These are phyloP conservation scores for Pollicipes pollicipes DNA, from an alignment of 1,140 invertebrate genomes.

Conservation along the genomic window DNA sequence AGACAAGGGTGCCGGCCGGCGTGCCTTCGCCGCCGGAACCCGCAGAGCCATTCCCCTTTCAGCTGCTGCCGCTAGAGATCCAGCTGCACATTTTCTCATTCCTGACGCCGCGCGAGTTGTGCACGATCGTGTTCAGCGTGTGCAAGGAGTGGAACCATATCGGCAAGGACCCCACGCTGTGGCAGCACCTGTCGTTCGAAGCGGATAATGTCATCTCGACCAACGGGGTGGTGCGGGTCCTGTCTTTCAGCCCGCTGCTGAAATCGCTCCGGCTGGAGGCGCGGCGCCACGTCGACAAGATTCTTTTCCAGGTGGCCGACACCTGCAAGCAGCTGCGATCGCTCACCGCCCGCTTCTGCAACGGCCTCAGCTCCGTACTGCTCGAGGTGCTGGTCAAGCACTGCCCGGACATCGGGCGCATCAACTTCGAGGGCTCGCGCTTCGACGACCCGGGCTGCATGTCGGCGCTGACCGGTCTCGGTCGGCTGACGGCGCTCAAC, in stretches of 20 bases:
- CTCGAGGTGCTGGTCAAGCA: constrained; percentile 11
- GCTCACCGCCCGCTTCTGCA: constrained; percentile 12
- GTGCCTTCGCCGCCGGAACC: no score
- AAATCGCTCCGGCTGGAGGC: neutral
- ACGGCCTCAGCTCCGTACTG: constrained; percentile 9
- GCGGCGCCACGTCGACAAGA: neutral
- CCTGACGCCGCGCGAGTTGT: neutral
- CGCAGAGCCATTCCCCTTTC: neutral
- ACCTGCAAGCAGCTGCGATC: constrained; percentile 10
- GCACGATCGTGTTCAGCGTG: neutral
- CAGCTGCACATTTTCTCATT: neutral
- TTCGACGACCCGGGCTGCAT: constrained; percentile 9
- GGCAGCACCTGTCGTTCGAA: neutral
- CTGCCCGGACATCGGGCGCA: constrained; percentile 10
- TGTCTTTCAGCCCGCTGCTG: neutral
- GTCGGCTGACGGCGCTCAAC: constrained; percentile 13
- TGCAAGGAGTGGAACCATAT: neutral
- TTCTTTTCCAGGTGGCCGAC: constrained; percentile 10
- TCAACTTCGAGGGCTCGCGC: constrained; percentile 15
- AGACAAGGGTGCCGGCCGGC: neutral
- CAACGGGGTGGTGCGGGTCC: neutral
- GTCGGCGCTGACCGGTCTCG: constrained; percentile 11
- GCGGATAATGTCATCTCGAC: neutral
- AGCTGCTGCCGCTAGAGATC: neutral
- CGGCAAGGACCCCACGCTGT: neutral